Conservation (phyloP, 2,888 invertebrate genomes). For the Portevinia maculata region DNA sequence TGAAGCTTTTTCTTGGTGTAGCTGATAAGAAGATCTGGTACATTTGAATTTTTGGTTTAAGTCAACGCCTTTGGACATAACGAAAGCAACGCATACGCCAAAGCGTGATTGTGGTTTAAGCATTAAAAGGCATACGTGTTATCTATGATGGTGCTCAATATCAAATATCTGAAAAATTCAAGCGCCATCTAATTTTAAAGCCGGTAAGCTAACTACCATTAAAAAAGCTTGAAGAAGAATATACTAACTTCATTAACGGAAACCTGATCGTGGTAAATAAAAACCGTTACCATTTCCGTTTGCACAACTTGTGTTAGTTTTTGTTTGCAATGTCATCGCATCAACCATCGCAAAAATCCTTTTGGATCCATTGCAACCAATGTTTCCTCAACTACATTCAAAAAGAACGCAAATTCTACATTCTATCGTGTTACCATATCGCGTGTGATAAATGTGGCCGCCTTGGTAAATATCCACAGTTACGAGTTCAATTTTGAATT, state of each 20-base stretch:
- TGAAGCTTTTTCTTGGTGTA: too few relatives aligned
- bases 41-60: too few relatives aligned
- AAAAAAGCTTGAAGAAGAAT: too few relatives aligned
- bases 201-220: too few relatives aligned
- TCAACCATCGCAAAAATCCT: background rate
- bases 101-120: too few relatives aligned
- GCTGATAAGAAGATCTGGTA: too few relatives aligned
- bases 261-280: background rate
- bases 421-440: slow-evolving; percentile 79
- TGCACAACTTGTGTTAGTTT: background rate
- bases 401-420: slow-evolving; percentile 74
- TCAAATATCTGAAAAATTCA: too few relatives aligned
- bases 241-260: background rate
- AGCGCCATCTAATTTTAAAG: too few relatives aligned
- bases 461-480: slow-evolving; percentile 12
- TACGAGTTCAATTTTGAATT: background rate
- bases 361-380: slow-evolving; percentile 80
- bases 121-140: too few relatives aligned
- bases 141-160: too few relatives aligned
- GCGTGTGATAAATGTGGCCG: slow-evolving; percentile 77
- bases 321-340: slow-evolving; percentile 26
- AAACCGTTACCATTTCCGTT: slow-evolving; percentile 5
- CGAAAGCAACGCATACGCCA: too few relatives aligned
- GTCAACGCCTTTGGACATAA: too few relatives aligned
- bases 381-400: slow-evolving; percentile 76